Percentiles rank a stretch among this genome's conserved stretches.
These are phyloP conservation scores for Anguilla marmorata DNA, from an alignment of 2,797 vertebrate species.

Conservation along the genomic window DNA sequence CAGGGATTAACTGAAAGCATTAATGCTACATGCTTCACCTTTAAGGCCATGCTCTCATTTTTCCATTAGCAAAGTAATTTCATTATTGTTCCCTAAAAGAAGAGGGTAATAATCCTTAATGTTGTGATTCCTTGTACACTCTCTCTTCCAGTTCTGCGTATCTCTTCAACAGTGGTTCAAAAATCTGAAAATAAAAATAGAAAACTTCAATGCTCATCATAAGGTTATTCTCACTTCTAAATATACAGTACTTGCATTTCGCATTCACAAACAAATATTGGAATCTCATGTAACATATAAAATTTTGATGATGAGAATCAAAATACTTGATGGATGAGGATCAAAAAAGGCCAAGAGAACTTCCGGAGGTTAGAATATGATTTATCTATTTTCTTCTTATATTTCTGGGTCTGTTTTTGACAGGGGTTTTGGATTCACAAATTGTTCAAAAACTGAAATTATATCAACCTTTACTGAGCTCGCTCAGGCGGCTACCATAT, in stretches of 20 bases:
- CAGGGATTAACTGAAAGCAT: neutral
- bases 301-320: neutral
- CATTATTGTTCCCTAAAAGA: neutral
- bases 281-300: neutral
- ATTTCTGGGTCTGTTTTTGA: neutral
- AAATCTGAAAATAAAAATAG: conserved; percentile 69
- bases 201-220: conserved; percentile 10
- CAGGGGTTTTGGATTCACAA: neutral
- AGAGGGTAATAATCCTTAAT: conserved; percentile 35
- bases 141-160: conserved; percentile 73
- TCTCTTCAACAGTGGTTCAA: conserved; percentile 71
- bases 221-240: neutral
- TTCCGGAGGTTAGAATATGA: neutral
- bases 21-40: neutral
- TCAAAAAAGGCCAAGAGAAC: neutral
- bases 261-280: neutral
- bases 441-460: too few relatives aligned
- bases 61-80: neutral
- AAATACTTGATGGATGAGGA: neutral
- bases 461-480: too few relatives aligned
- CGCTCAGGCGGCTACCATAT: too few relatives aligned
- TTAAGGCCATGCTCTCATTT: neutral
- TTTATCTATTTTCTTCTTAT: neutral
- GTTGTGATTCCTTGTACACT: conserved; percentile 59
- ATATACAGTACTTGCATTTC: neutral